These are phyloP conservation scores for Alces alces DNA, from an alignment of 2,113 vertebrate species.

Conservation along the genomic window DNA sequence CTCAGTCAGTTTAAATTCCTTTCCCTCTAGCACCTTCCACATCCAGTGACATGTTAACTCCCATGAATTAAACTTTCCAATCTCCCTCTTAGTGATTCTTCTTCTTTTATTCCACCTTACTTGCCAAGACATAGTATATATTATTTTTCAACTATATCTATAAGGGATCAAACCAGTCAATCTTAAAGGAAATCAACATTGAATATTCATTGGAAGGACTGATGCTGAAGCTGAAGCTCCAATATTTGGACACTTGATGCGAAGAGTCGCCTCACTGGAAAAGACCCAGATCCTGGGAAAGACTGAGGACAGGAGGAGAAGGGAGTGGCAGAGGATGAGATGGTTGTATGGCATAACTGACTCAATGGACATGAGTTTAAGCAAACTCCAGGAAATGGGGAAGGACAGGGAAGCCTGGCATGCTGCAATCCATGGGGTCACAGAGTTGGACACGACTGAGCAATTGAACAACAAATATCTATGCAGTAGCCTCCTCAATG, in stretches of 20 bases:
- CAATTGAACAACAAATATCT: not conserved
- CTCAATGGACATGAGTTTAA: not conserved
- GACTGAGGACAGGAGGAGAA: not conserved
- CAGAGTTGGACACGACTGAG: not conserved
- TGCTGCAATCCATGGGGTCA: not conserved
- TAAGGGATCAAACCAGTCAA: not conserved
- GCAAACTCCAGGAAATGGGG: not conserved
- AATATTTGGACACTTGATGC: not conserved
- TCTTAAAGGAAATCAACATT: not conserved
- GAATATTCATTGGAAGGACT: not conserved
- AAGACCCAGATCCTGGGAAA: not conserved
- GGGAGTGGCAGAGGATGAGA: not conserved
- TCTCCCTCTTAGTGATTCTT: not conserved
- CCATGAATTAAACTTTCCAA: not conserved
- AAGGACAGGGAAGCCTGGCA: not conserved
- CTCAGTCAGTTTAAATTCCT: not conserved
- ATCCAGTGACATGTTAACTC: not conserved
- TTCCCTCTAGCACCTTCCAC: not conserved
- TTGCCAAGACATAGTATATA: not conserved
- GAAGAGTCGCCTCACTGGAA: not conserved
- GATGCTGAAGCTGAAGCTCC: not conserved
- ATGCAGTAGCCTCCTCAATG: not conserved
- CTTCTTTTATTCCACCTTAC: not conserved
- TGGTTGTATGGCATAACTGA: not conserved
- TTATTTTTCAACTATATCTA: not conserved